Percentiles rank a stretch among this genome's conserved stretches.
These are phyloP conservation scores for Centropus unirufus DNA, from an alignment of 2,113 vertebrate genomes.

Conservation along the genomic window DNA sequence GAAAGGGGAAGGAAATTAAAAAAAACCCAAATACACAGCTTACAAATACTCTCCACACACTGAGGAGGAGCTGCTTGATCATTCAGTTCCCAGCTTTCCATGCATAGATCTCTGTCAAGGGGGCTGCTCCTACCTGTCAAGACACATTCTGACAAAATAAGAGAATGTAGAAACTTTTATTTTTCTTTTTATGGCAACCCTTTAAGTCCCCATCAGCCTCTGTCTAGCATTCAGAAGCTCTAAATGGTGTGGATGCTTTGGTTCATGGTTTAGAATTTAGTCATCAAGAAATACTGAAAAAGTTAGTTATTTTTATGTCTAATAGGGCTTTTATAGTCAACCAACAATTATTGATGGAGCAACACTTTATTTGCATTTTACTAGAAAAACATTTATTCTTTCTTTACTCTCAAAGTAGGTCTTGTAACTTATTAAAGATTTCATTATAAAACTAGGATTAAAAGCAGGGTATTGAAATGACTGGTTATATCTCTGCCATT, in stretches of 20 bases:
- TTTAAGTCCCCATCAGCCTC: background rate
- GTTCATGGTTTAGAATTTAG: background rate
- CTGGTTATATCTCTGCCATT: background rate
- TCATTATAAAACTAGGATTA: background rate
- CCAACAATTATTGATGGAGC: background rate
- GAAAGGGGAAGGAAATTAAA: background rate
- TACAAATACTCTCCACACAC: background rate
- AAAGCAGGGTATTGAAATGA: background rate
- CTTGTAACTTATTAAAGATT: background rate
- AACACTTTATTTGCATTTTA: background rate
- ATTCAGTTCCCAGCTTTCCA: background rate
- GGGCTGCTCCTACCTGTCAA: background rate
- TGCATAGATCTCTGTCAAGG: background rate
- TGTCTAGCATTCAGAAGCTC: conserved; percentile 1
- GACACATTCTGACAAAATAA: background rate
- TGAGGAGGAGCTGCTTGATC: background rate
- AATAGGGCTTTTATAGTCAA: background rate
- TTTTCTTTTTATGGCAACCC: background rate
- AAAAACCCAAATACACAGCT: background rate
- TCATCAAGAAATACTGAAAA: background rate
- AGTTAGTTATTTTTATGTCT: background rate
- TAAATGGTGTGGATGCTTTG: background rate
- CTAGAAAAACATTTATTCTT: background rate
- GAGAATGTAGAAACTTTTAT: background rate
- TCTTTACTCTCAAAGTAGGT: background rate